Base-by-base conservation (phyloP, 23 tunicate genomes). In the Ascidia mentula region DNA sequence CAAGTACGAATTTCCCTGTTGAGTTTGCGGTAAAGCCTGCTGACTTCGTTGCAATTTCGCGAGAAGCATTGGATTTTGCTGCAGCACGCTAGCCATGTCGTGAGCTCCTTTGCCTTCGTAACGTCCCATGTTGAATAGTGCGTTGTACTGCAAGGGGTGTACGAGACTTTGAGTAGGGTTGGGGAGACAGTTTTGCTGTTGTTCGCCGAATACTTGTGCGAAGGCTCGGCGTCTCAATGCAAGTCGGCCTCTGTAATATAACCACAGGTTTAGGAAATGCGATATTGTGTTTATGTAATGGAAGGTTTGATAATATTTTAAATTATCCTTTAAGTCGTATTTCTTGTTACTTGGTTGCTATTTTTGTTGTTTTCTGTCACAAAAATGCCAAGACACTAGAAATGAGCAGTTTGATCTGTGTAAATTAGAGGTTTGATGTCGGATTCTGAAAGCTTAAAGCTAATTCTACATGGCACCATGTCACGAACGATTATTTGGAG, bases 171-270 rank as follows among this genome's bases (percentile, higher is more conserved):
- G 24, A 30, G 81, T 38, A 39, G 65, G 22, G 31, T 33, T 45
- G 6, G 36, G n/a, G 76, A 72, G 42, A 3, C 40, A 40, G 33
- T 74, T 38, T 13, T 36, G 32, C 40, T 83, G 79, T 12, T 45
- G 75, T 18, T 72, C 83, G 45, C 96, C 86, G 40, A 91, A 91
- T 9, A 85, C 90, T 82, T 91, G 97, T 40, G 97, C 97, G 36
- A 91, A 91, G 28, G 97, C 89, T 31, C 97, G 90, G 59, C 97
- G 82, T 42, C 97, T 82, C 2, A 91, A 77, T 36, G 97, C 97
- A 75, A 91, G 80, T 31, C 89, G 77, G 26, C 97, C 97, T 81
- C 97, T 91, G 86, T 18, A 78, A 70, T 18, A 42, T n/a, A 37
- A 77, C 18, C 37, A 77, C 17, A n/a, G 39, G 38, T 74, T 53